phyloP scores from a whole-genome alignment of 2,888 invertebrate genomes.

The Drosophila borborema region DNA sequence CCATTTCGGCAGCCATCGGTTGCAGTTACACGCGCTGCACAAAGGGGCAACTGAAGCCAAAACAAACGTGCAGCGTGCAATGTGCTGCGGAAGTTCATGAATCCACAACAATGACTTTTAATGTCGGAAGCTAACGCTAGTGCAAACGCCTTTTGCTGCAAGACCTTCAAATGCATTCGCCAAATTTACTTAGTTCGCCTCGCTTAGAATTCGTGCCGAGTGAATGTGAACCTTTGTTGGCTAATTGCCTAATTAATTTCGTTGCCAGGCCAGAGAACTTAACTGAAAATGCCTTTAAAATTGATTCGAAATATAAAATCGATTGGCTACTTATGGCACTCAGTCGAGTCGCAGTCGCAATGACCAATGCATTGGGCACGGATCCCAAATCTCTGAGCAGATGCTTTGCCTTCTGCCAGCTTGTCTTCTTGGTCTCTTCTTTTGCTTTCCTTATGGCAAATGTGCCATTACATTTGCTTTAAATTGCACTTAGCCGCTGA shows the following conservation, averaged over 20 bases:
- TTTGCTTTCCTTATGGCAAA: slow-evolving; percentile 19
- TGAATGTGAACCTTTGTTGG: background rate
- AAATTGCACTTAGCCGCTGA: slow-evolving; percentile 74
- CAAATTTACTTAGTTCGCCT: background rate
- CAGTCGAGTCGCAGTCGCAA: slow-evolving; percentile 18
- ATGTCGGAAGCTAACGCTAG: slow-evolving; percentile 8
- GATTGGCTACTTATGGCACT: background rate
- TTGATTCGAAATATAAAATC: background rate
- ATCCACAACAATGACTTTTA: slow-evolving; percentile 33
- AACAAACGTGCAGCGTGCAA: slow-evolving; percentile 17
- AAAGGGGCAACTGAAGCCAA: slow-evolving; percentile 25
- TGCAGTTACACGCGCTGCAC: slow-evolving; percentile 22
- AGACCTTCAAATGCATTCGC: background rate
- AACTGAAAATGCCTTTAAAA: background rate
- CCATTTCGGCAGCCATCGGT: slow-evolving; percentile 26
- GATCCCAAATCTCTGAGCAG: slow-evolving; percentile 18
- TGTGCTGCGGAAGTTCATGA: slow-evolving; percentile 24
- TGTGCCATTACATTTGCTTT: slow-evolving; percentile 73
- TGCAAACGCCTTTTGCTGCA: background rate
- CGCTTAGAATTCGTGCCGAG: background rate
- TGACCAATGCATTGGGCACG: slow-evolving; percentile 47
- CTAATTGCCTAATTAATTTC: slow-evolving; percentile 6
- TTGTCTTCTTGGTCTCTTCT: background rate
- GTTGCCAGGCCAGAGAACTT: background rate
- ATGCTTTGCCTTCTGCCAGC: background rate